Evolutionary conservation across 2,113 vertebrate species (phyloP).

Genomic region (Herpailurus yagouaroundi): DNA sequence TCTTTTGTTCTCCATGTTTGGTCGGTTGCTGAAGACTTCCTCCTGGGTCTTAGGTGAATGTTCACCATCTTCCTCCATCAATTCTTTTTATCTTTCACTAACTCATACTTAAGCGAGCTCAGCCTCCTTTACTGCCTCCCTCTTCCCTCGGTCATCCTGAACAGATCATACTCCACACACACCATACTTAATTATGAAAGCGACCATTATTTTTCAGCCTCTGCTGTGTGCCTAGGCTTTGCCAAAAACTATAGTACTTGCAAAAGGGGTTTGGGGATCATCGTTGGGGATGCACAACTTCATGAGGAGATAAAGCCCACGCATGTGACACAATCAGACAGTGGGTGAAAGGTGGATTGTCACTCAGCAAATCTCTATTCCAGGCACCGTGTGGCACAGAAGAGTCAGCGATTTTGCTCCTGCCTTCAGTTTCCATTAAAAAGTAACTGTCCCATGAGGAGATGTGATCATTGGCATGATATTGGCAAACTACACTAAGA

Average conservation of each 20-base stretch:
- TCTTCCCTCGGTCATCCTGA: not conserved
- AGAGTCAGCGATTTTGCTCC: not conserved
- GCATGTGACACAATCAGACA: not conserved
- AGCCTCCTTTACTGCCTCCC: not conserved
- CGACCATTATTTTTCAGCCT: not conserved
- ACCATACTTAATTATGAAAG: not conserved
- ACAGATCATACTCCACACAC: fast-evolving
- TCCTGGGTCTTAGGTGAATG: not conserved
- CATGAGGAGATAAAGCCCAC: not conserved
- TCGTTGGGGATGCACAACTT: not conserved
- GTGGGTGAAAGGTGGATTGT: not conserved
- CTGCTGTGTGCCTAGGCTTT: not conserved
- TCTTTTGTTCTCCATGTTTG: not conserved
- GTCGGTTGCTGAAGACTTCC: not conserved
- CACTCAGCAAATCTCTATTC: not conserved
- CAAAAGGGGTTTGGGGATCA: not conserved
- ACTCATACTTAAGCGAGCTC: not conserved
- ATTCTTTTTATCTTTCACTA: not conserved
- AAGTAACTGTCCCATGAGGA: not conserved
- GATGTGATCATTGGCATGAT: not conserved
- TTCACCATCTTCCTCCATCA: not conserved
- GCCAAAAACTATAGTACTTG: not conserved
- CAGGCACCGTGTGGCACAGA: not conserved
- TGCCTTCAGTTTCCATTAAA: not conserved
- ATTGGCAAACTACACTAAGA: not conserved